A percentile compares a stretch with the other conserved stretches of the same genome.
Evolutionary conservation across 2,888 invertebrate species (phyloP).

Genomic region (Stegophylla sp.): DNA sequence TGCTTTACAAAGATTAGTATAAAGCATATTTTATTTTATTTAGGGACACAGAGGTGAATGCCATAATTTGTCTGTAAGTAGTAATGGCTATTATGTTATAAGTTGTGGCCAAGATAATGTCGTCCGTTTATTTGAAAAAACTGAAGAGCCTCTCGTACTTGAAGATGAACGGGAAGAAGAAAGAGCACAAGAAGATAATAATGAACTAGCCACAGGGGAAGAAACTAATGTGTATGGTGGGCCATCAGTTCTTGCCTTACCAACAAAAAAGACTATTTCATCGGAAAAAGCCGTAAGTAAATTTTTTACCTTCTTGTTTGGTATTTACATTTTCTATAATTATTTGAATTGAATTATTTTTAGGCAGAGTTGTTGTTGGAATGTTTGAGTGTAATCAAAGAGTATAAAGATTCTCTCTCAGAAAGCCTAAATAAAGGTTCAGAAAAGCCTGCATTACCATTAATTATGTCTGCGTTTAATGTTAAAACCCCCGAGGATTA

Average conservation of each 20-base stretch:
- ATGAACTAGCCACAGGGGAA: slow-evolving; percentile 76
- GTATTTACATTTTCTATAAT: not conserved
- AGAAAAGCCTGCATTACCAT: slow-evolving; percentile 72
- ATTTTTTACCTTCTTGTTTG: not conserved
- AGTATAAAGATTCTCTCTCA: slow-evolving; percentile 67
- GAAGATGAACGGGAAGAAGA: slow-evolving; percentile 89
- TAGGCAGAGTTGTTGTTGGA: slow-evolving; percentile 90
- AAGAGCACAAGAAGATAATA: slow-evolving; percentile 76
- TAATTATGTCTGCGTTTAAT: slow-evolving; percentile 82
- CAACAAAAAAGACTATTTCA: slow-evolving; percentile 86
- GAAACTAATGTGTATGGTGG: slow-evolving; percentile 64
- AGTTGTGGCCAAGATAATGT: slow-evolving; percentile 89
- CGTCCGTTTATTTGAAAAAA: slow-evolving; percentile 82
- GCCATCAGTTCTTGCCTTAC: slow-evolving; percentile 76
- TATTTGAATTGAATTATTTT: slow-evolving; percentile 56
- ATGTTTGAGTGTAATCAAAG: slow-evolving; percentile 79
- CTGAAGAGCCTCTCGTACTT: slow-evolving; percentile 87
- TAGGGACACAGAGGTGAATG: slow-evolving; percentile 86
- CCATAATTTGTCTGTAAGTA: slow-evolving; percentile 77
- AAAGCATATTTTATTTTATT: slow-evolving; percentile 52
- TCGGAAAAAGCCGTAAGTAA: slow-evolving; percentile 79
- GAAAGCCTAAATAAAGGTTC: slow-evolving; percentile 65
- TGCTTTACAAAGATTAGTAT: slow-evolving; percentile 21
- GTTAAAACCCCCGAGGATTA: slow-evolving; percentile 79
- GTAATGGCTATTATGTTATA: slow-evolving; percentile 79